Conservation (phyloP, 2,113 vertebrate species). For the Oreochromis niloticus region DNA sequence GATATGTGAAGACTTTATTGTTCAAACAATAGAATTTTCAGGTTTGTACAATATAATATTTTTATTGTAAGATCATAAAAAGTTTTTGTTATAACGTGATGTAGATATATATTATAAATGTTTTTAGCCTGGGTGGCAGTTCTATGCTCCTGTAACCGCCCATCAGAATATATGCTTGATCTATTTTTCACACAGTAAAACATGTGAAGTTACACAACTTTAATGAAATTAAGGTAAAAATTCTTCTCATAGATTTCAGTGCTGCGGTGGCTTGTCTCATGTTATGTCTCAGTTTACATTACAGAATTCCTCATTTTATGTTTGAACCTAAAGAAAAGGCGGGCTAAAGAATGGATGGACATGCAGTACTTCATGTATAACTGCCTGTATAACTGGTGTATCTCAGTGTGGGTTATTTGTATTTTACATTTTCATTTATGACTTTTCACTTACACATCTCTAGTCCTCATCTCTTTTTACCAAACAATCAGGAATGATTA, state of each 20-base stretch:
- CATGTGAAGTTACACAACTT: not conserved
- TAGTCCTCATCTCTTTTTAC: not conserved
- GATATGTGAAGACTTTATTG: not conserved
- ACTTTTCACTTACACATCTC: not conserved
- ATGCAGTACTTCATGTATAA: not conserved
- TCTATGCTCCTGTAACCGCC: not conserved
- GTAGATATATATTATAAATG: not conserved
- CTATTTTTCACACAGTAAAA: not conserved
- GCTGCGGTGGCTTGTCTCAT: not conserved
- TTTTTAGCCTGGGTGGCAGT: not conserved
- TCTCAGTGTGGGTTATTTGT: not conserved
- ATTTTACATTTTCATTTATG: not conserved
- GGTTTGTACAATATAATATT: not conserved
- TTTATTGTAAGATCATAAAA: not conserved
- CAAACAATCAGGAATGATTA: not conserved
- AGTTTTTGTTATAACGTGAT: not conserved
- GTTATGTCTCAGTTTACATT: not conserved
- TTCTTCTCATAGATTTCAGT: not conserved
- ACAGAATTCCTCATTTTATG: not conserved
- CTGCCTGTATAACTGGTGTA: not conserved
- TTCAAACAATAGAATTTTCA: rapidly evolving
- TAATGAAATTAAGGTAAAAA: not conserved
- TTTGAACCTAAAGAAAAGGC: not conserved
- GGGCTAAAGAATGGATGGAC: rapidly evolving
- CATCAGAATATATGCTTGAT: not conserved